phyloP scores from a whole-genome alignment of 2,113 vertebrate species.

The Heterocephalus glaber region DNA sequence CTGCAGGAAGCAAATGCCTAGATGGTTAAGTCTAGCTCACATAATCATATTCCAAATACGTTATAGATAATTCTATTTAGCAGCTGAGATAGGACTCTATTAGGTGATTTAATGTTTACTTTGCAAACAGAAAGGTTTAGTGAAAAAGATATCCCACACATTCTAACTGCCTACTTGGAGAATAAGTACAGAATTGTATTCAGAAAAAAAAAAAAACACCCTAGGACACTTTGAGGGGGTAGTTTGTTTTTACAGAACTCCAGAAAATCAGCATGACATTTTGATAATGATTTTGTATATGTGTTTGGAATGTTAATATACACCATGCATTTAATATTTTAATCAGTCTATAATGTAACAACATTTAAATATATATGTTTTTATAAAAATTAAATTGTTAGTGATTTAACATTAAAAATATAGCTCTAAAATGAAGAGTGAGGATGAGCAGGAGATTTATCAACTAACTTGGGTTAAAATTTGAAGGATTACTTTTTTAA shows the following conservation, averaged over 20 bases:
- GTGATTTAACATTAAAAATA: neutral
- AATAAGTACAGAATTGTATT: slow-evolving; percentile 2
- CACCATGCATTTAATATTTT: neutral
- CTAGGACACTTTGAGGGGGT: neutral
- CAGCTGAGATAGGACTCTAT: slow-evolving; percentile 10
- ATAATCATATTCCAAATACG: slow-evolving; percentile 32
- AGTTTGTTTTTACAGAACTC: neutral
- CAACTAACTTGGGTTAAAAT: neutral
- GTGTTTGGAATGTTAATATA: neutral
- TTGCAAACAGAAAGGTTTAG: slow-evolving; percentile 44
- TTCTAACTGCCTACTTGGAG: slow-evolving; percentile 39
- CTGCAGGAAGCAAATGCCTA: neutral
- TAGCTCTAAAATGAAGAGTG: neutral
- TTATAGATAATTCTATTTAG: slow-evolving; percentile 63
- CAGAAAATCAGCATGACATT: neutral
- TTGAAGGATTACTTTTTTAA: neutral
- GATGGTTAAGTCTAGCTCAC: slow-evolving; percentile 51
- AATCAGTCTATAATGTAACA: neutral
- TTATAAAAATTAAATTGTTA: slow-evolving; percentile 19
- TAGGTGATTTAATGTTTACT: slow-evolving; percentile 50
- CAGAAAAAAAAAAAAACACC: neutral
- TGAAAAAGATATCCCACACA: neutral
- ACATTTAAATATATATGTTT: neutral
- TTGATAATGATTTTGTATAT: slow-evolving; percentile 27
- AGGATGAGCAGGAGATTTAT: neutral